phyloP scores from a whole-genome alignment of 2,888 invertebrate genomes.

The Cremastinae sp. region DNA sequence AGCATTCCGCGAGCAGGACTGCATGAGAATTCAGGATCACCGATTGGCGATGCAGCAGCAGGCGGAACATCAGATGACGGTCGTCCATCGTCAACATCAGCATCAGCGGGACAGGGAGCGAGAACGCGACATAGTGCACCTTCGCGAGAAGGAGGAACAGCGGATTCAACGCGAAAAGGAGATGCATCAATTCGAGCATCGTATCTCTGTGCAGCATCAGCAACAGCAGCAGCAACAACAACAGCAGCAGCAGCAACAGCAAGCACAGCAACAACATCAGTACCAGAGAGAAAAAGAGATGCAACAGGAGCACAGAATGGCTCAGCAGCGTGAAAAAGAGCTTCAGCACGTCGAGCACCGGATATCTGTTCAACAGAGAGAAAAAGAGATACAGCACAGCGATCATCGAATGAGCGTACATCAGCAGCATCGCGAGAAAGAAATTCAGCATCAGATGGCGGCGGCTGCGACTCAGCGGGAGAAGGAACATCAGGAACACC shows the following conservation, averaged over 20 bases:
- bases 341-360: slow-evolving; percentile 62
- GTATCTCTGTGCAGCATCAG: slow-evolving; percentile 69
- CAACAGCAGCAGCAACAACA: slow-evolving; percentile 73
- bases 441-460: slow-evolving; percentile 75
- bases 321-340: slow-evolving; percentile 68
- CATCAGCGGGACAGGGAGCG: slow-evolving; percentile 71
- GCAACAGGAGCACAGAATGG: slow-evolving; percentile 66
- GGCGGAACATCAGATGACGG: slow-evolving; percentile 75
- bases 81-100: slow-evolving; percentile 73
- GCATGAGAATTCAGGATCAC: slow-evolving; percentile 80
- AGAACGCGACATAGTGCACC: slow-evolving; percentile 73
- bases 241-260: slow-evolving; percentile 70
- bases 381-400: slow-evolving; percentile 66
- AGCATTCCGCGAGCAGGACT: slow-evolving; percentile 81
- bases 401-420: slow-evolving; percentile 65
- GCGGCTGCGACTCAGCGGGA: slow-evolving; percentile 73
- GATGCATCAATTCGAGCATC: slow-evolving; percentile 69
- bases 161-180: slow-evolving; percentile 77
- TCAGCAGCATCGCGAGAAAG: slow-evolving; percentile 75
- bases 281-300: slow-evolving; percentile 75
- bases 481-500: slow-evolving; percentile 76
- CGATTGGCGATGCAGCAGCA: slow-evolving; percentile 74
- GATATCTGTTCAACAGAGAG: slow-evolving; percentile 61
- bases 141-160: slow-evolving; percentile 74
- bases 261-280: slow-evolving; percentile 58